Conservation (phyloP, 2,888 invertebrate species). For the Caenorhabditis macrosperma region DNA sequence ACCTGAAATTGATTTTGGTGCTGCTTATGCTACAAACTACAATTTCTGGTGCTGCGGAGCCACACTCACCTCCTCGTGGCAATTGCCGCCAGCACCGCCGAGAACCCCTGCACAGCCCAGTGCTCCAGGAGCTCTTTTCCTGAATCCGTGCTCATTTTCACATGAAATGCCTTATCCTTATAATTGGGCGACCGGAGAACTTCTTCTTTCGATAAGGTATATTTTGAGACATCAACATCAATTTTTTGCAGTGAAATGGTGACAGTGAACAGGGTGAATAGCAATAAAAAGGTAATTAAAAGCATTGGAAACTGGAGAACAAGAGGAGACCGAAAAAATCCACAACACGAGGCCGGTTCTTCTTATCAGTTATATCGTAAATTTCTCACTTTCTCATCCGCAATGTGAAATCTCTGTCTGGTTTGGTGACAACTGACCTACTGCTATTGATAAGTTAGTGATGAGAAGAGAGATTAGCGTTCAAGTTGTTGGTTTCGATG, state of each 20-base stretch:
- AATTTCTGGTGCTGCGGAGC: neutral
- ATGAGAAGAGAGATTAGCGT: too few relatives aligned
- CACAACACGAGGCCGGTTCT: too few relatives aligned
- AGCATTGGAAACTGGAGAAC: too few relatives aligned
- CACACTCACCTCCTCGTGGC: slow-evolving; percentile 44
- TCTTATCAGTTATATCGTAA: too few relatives aligned
- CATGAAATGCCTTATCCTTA: slow-evolving; percentile 28
- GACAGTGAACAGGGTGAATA: neutral
- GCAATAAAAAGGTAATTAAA: too few relatives aligned
- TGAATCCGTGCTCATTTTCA: slow-evolving; percentile 34
- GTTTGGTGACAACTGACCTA: too few relatives aligned
- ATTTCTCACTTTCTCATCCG: too few relatives aligned
- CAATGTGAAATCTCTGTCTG: too few relatives aligned
- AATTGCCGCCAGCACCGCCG: slow-evolving; percentile 56
- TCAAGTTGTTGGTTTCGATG: too few relatives aligned
- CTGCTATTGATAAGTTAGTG: too few relatives aligned
- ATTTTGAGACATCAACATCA: slow-evolving; percentile 24
- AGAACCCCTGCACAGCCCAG: slow-evolving; percentile 58
- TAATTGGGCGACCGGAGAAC: slow-evolving; percentile 35
- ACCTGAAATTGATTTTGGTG: slow-evolving; percentile 16
- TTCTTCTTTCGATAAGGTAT: slow-evolving; percentile 28
- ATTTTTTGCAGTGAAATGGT: neutral
- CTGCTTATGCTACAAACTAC: neutral
- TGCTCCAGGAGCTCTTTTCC: slow-evolving; percentile 61
- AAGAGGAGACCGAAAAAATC: too few relatives aligned